Percentiles rank a stretch among this genome's conserved stretches.
These are phyloP conservation scores for Drosophila triauraria DNA, from an alignment of 1,140 invertebrate genomes.

Conservation along the genomic window DNA sequence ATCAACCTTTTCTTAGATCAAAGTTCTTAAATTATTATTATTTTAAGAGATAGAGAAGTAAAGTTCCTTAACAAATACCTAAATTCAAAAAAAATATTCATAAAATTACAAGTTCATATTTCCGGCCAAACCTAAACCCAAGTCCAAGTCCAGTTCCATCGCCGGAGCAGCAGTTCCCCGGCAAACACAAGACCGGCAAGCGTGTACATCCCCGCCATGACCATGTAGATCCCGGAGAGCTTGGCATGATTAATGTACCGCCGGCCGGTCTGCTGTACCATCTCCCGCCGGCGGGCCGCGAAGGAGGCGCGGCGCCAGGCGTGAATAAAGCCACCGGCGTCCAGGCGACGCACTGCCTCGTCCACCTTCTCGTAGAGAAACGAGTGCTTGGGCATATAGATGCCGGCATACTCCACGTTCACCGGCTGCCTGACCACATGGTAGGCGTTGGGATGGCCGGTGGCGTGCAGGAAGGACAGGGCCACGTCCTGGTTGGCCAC, in stretches of 20 bases:
- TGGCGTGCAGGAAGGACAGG: slow-evolving; percentile 27
- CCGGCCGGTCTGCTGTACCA: not conserved
- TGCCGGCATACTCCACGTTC: slow-evolving; percentile 61
- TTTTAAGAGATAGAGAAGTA: too few relatives aligned
- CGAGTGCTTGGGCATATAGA: slow-evolving; percentile 73
- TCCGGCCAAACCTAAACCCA: not conserved
- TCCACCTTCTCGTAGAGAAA: slow-evolving; percentile 51
- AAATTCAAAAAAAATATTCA: not conserved
- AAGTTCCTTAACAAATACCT: not conserved
- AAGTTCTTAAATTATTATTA: too few relatives aligned
- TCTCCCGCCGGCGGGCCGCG: slow-evolving; percentile 9
- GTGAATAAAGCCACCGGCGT: slow-evolving; percentile 50
- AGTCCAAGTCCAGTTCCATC: not conserved
- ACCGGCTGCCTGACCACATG: slow-evolving; percentile 49
- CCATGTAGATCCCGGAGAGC: slow-evolving; percentile 42
- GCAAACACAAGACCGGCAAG: slow-evolving; percentile 34
- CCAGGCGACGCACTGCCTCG: slow-evolving; percentile 30
- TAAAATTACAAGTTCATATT: too few relatives aligned
- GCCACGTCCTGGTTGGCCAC: slow-evolving; percentile 48
- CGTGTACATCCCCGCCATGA: slow-evolving; percentile 44
- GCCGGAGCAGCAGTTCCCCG: slow-evolving; percentile 25
- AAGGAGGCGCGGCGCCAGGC: slow-evolving; percentile 55
- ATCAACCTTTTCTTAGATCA: too few relatives aligned
- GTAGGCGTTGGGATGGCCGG: slow-evolving; percentile 5
- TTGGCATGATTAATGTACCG: slow-evolving; percentile 27